Evolutionary conservation across 2,113 vertebrate genomes (phyloP).

Genomic region (Myanophis thanlyinensis): DNA sequence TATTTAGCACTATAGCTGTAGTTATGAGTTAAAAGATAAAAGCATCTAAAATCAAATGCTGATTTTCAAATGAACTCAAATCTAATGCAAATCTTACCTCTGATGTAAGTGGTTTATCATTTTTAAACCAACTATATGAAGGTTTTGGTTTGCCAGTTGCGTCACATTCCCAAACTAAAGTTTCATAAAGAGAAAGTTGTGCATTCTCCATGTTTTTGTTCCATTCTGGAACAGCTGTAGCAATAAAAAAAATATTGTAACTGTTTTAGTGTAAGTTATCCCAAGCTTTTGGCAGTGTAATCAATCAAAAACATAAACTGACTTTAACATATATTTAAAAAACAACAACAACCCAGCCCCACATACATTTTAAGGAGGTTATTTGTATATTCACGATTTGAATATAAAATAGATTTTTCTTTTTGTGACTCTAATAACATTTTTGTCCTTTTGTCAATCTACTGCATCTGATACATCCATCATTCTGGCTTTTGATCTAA

Average conservation of each 20-base stretch:
- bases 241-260: conserved; percentile 18
- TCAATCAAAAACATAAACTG: not conserved
- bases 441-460: not conserved
- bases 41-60: not conserved
- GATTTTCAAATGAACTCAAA: conserved; percentile 2
- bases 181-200: conserved; percentile 81
- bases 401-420: not conserved
- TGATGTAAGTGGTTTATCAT: conserved; percentile 71
- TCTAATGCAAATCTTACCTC: conserved; percentile 70
- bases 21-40: conserved; percentile 16
- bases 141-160: conserved; percentile 81
- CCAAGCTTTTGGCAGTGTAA: not conserved
- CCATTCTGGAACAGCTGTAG: conserved; percentile 79
- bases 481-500: not conserved
- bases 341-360: not conserved
- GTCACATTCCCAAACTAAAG: conserved; percentile 85
- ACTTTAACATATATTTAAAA: not conserved
- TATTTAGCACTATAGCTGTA: not conserved
- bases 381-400: not conserved
- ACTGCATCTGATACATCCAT: not conserved
- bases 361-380: not conserved
- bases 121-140: conserved; percentile 85
- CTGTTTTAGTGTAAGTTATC: not conserved
- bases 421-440: not conserved
- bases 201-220: conserved; percentile 80